Base-by-base conservation (phyloP, 1,140 invertebrate species). In the Leptestheria dahalacensis region DNA sequence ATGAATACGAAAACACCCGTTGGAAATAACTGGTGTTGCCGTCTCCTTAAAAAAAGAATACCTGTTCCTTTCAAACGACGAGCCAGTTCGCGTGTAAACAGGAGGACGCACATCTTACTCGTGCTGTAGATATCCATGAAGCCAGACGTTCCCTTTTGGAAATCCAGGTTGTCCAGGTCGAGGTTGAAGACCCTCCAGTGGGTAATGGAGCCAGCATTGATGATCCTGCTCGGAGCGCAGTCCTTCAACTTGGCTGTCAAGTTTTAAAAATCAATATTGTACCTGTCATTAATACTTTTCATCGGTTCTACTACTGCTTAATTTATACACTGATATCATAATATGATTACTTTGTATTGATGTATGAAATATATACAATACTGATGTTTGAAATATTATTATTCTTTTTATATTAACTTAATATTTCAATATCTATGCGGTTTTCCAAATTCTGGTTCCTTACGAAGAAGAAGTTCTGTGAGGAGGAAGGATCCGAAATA, bases 61-160 rank as follows among this genome's bases (percentile, higher is more conserved):
- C 77, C 83, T 18, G 82, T 79, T 24, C 82, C 85, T 71, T 89
- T 79, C 15, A 93, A 70, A 61, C 83, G 76, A 63, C 82, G 77
- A 0, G 88, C 84, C 59, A 95, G 68, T 71, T 94, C 89, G 50
- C 79, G 75, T 0, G 85, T 84, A 69, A 93, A 93, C 18, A 86
- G 80, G 59, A 95, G 85, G 65, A 92, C 91, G 1, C 86, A 87
- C 65, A 89, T 84, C 70, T 96, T 95, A 0, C 88, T 89, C 1
- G 24, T 29, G 29, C 60, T 18, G 24, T 61, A 61, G 24, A 59
- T 61, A n/a, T 61, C 24, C 55, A 33, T 55, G 21, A 55, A 60
- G 9, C 55, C 60, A 23, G 55, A 23, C 15, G 25, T 23, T n/a
- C 55, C 55, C 57, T 59, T 61, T 15, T 33, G 25, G 33, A 59